These are phyloP conservation scores for Trematocara zebra DNA, from an alignment of 2,113 vertebrate species.

Conservation along the genomic window DNA sequence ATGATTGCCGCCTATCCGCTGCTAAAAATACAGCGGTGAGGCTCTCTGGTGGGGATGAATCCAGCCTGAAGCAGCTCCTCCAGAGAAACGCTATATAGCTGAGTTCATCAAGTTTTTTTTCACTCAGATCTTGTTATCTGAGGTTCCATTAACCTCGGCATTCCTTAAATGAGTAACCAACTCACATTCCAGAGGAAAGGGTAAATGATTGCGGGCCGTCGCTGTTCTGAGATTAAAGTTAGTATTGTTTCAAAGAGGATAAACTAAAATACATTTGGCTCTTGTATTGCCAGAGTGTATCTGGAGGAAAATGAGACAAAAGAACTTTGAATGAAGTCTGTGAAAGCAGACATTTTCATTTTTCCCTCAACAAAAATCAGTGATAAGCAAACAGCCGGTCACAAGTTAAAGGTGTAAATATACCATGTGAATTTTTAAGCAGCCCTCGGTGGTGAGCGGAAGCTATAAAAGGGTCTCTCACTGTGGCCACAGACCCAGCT, in stretches of 20 bases:
- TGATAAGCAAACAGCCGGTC: neutral
- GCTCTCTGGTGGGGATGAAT: neutral
- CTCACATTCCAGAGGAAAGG: constrained; percentile 23
- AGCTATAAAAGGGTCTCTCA: neutral
- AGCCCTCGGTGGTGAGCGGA: neutral
- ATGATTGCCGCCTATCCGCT: constrained; percentile 27
- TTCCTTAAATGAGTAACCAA: constrained; percentile 42
- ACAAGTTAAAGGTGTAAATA: neutral
- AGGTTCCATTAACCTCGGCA: constrained; percentile 15
- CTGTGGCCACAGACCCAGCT: neutral
- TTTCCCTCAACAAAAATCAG: neutral
- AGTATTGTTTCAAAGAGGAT: neutral
- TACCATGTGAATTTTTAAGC: neutral
- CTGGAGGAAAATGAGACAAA: neutral
- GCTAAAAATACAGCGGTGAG: constrained; percentile 40
- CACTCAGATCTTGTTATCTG: neutral
- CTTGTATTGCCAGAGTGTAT: neutral
- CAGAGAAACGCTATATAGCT: neutral
- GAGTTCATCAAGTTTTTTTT: neutral
- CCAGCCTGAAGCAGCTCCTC: neutral
- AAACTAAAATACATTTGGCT: neutral
- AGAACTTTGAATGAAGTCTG: neutral
- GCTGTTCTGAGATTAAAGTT: neutral
- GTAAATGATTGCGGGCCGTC: neutral
- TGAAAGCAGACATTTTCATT: neutral